A percentile compares a stretch with the other conserved stretches of the same genome.
Conservation (phyloP, 2,113 vertebrate species). For the Pseudonaja textilis region DNA sequence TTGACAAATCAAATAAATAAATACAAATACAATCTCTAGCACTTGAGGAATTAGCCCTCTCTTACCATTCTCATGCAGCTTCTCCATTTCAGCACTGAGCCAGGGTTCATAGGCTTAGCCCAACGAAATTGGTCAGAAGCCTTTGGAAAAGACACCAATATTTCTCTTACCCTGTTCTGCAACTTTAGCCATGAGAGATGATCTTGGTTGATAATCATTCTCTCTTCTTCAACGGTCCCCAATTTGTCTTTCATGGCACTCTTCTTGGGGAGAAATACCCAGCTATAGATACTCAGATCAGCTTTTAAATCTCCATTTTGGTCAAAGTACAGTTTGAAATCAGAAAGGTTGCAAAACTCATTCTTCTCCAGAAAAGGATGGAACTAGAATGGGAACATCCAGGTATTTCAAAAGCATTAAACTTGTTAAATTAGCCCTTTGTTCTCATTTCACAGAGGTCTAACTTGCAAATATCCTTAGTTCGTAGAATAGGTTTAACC, state of each 20-base stretch:
- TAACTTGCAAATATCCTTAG: neutral
- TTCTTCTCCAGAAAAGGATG: neutral
- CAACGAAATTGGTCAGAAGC: neutral
- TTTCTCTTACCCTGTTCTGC: neutral
- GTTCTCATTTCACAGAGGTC: neutral
- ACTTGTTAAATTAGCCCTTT: neutral
- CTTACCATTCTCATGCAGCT: too few species aligned
- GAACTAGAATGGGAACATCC: neutral
- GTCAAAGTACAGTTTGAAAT: neutral
- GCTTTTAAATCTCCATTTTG: neutral
- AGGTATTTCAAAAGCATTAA: neutral
- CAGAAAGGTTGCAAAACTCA: neutral
- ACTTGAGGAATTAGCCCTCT: too few species aligned
- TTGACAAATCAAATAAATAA: too few species aligned
- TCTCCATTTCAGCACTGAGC: too few species aligned
- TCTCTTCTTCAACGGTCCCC: neutral
- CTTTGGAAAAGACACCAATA: neutral
- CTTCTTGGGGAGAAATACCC: neutral
- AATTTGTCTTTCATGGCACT: accelerated
- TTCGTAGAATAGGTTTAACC: neutral
- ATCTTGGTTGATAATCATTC: neutral
- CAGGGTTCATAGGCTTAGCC: too few species aligned
- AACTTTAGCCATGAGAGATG: neutral
- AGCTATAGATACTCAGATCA: neutral
- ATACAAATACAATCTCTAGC: too few species aligned